Base-by-base conservation (phyloP, 2,888 invertebrate species). In the Plutella xylostella region DNA sequence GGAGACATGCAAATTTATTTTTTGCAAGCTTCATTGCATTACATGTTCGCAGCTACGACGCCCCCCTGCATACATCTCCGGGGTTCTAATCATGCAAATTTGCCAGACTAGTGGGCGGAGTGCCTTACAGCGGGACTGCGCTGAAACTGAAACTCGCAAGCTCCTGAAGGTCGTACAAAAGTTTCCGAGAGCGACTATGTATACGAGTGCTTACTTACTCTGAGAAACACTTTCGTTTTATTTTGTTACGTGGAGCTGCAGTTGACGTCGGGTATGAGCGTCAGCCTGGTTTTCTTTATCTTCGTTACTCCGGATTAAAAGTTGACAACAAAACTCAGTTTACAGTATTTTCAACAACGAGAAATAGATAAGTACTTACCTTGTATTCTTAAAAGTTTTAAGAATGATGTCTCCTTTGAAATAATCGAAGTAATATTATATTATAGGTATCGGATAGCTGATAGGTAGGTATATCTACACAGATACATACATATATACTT, bases 81-180 rank as follows among this genome's bases (percentile, higher is more conserved):
- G 38, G 11, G 45, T 43, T 69, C 70, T 76, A 74, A 78, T 78
- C 74, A 79, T 79, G 79, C 70, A 79, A 78, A 79, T 78, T 74
- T 68, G 60, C 61, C 58, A 71, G n/a, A n/a, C n/a, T n/a, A n/a
- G 73, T 69, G 62, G 65, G 67, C 69, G 63, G 68, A 68, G 68
- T 60, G 67, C 61, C 65, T 54, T 52, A 51, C 14, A 28, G 37
- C 21, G 12, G 28, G 18, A 63, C 63, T 63, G 67, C 56, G 68
- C 67, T 69, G 73, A 71, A 76, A 76, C 75, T 74, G 72, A 76
- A 77, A 77, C 73, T 72, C 65, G 61, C 59, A 63, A 61, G 58
- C 70, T 71, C 66, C 63, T 72, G 79, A 80, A 82, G 82, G 80
- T 82, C 82, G 80, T 77, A 74, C 65, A 65, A 65, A 75, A 80